Conservation (phyloP, 2,888 invertebrate species). For the Rhodophaea formosa region DNA sequence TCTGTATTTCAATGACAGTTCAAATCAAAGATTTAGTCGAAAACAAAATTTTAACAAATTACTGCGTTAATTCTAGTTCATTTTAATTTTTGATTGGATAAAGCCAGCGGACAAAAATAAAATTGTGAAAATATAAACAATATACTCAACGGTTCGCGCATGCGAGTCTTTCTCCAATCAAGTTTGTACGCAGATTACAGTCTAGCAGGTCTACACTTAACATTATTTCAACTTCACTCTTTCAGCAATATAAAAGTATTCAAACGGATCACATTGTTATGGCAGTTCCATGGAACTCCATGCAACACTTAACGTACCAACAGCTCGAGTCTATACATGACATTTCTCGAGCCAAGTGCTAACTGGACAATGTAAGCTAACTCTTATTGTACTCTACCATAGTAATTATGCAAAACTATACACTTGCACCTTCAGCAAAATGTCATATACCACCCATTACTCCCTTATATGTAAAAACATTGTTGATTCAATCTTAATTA, state of each 20-base stretch:
- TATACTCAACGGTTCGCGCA: conserved; percentile 46
- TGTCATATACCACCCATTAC: conserved; percentile 69
- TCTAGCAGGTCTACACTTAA: conserved; percentile 79
- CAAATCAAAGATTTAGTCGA: conserved; percentile 77
- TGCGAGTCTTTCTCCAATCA: conserved; percentile 69
- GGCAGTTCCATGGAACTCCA: conserved; percentile 77
- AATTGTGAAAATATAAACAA: conserved; percentile 52
- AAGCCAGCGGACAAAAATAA: conserved; percentile 54
- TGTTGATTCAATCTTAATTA: conserved; percentile 73
- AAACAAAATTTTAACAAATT: conserved; percentile 76
- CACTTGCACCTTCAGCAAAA: conserved; percentile 61
- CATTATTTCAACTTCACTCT: conserved; percentile 69
- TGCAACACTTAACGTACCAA: conserved; percentile 70
- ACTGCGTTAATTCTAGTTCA: conserved; percentile 59
- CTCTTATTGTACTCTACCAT: conserved; percentile 33
- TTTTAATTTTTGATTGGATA: conserved; percentile 75
- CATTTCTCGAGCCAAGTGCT: conserved; percentile 61
- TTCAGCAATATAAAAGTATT: conserved; percentile 80
- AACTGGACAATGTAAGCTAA: conserved; percentile 47
- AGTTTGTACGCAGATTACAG: conserved; percentile 65
- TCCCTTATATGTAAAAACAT: conserved; percentile 53
- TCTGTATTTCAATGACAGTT: conserved; percentile 76
- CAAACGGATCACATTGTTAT: conserved; percentile 80
- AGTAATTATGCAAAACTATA: conserved; percentile 29
- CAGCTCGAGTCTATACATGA: conserved; percentile 64